Evolutionary conservation across 2,888 invertebrate species (phyloP), one percentile per base, ranked within the genome.

Genomic region (Drosophila antonietae): DNA sequence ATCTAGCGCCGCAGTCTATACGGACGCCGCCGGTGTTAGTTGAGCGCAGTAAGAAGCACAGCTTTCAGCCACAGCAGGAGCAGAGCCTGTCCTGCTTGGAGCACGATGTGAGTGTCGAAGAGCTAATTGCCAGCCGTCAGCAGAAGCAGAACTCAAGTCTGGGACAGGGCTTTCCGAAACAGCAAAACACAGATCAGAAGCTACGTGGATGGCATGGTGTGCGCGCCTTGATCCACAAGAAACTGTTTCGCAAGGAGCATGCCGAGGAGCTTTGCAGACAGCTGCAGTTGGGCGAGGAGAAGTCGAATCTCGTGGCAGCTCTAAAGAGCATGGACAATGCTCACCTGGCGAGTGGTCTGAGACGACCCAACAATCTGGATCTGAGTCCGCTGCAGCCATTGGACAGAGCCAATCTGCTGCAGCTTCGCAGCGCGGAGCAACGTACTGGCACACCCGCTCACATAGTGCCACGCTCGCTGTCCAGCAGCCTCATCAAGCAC

Each of bases 1-100:
- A 97, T 93, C 92, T 95, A 78, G 95, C 92, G 3, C 92, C 92
- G 0, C 75, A 88, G 9, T 59, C 86, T 0, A 41, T 73, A 4
- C 91, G 90, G 2, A 83, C 89, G 14, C 85, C 90, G 0, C 92
- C 90, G 6, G 84, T 92, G 14, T 80, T 92, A 3, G 91, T 93
- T 35, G 92, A 92, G 60, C 91, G 92, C 44, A 92, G 92, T 66
- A 92, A 92, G 71, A 93, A 93, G 76, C 92, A 92, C 67, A 92
- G 92, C 59, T 93, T 93, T 49, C 91, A 92, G 63, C 73, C 84
- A 0, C 90, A 91, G 7, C 90, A 92, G 68, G 91, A 93, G 71
- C 91, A 92, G 60, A 91, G 91, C 49, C 84, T 92, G 18, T 92
- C 92, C 14, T 92, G 92, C 37, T 71, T 92, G 28, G 92, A 92